phyloP scores from a whole-genome alignment of 1,140 invertebrate species.

The Aphis craccivora region DNA sequence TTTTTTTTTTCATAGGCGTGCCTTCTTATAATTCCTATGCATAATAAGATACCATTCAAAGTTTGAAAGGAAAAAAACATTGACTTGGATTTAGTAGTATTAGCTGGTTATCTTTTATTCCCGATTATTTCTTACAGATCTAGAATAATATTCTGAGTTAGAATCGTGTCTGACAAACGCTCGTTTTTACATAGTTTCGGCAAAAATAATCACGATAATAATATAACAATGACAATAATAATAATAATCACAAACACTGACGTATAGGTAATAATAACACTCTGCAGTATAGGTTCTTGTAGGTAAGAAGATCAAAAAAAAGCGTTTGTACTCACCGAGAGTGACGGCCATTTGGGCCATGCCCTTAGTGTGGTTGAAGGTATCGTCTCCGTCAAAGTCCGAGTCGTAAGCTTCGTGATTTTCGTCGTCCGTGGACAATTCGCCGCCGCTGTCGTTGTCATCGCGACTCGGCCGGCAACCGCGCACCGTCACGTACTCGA shows the following conservation, averaged over 20 bases:
- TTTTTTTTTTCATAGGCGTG: too few relatives aligned
- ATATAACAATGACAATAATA: background rate
- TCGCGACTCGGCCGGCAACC: background rate
- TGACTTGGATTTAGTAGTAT: too few relatives aligned
- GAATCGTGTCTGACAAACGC: background rate
- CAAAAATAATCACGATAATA: background rate
- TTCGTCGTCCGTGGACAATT: background rate
- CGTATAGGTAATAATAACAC: background rate
- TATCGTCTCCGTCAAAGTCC: background rate
- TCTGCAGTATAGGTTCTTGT: background rate
- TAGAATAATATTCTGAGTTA: background rate
- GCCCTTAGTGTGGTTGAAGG: background rate
- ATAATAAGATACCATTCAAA: too few relatives aligned
- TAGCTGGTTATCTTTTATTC: background rate
- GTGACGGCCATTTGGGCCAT: slow-evolving; percentile 6
- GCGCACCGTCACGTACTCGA: slow-evolving; percentile 23
- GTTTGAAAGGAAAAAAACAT: too few relatives aligned
- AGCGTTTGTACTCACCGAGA: background rate
- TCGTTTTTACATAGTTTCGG: background rate
- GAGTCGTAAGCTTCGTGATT: too few relatives aligned
- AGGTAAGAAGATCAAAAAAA: background rate
- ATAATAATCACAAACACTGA: background rate
- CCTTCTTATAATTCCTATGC: too few relatives aligned
- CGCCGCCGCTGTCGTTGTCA: background rate
- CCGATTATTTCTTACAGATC: background rate